phyloP scores from a whole-genome alignment of 2,797 vertebrate genomes.

The Spheniscus humboldti region DNA sequence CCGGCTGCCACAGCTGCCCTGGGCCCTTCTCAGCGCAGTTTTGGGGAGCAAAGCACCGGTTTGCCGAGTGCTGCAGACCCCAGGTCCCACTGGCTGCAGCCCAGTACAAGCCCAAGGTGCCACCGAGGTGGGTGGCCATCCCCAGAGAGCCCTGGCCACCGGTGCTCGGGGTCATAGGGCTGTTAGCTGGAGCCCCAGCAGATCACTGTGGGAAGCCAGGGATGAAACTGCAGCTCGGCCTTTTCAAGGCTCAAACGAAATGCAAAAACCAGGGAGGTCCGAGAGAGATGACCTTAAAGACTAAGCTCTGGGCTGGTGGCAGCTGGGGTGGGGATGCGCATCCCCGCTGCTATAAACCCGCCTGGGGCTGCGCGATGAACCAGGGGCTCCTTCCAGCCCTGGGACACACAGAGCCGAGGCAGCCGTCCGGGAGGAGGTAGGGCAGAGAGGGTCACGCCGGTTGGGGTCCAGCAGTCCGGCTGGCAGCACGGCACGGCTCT shows the following conservation, averaged over 20 bases:
- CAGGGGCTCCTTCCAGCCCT: neutral
- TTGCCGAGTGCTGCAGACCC: neutral
- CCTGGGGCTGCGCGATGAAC: rapidly evolving
- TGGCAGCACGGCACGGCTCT: neutral
- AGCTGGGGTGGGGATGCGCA: rapidly evolving
- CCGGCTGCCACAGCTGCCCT: neutral
- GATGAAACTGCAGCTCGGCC: neutral
- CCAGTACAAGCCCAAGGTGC: neutral
- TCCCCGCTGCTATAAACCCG: neutral
- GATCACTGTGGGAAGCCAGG: neutral
- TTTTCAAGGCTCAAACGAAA: neutral
- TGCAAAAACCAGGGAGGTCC: neutral
- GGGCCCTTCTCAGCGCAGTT: neutral
- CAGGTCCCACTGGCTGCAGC: neutral
- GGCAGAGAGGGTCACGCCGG: neutral
- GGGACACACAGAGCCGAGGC: rapidly evolving
- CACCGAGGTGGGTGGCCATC: rapidly evolving
- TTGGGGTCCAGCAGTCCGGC: neutral
- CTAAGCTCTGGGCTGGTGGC: neutral
- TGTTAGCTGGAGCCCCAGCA: neutral
- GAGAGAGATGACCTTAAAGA: neutral
- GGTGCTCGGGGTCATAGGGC: rapidly evolving
- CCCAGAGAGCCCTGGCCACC: neutral
- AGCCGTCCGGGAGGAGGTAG: rapidly evolving
- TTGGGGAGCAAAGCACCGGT: neutral